Evolutionary conservation across 2,797 vertebrate species (phyloP).

Genomic region (Champsocephalus gunnari): DNA sequence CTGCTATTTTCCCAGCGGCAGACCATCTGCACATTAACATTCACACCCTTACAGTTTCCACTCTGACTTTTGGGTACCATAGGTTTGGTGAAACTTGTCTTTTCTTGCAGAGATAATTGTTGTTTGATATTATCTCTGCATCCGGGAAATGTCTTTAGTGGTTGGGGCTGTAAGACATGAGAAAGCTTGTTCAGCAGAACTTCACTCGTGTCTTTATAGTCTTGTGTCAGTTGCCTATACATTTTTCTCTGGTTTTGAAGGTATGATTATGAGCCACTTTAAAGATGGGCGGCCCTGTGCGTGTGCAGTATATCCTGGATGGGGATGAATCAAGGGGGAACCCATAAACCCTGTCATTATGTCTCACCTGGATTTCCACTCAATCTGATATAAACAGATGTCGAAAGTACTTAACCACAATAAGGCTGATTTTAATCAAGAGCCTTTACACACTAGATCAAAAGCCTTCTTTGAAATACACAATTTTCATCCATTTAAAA

Average conservation of each 20-base stretch:
- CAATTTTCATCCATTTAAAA: neutral
- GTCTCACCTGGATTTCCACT: slow-evolving; percentile 73
- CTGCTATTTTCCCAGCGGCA: slow-evolving; percentile 58
- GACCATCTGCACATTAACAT: slow-evolving; percentile 65
- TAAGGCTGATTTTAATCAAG: slow-evolving; percentile 42
- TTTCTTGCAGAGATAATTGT: slow-evolving; percentile 82
- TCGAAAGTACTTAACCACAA: slow-evolving; percentile 51
- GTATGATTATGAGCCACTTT: slow-evolving; percentile 75
- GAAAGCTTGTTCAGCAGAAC: slow-evolving; percentile 75
- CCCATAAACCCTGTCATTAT: slow-evolving; percentile 71
- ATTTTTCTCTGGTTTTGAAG: slow-evolving; percentile 64
- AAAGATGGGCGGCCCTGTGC: slow-evolving; percentile 51
- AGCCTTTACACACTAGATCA: slow-evolving; percentile 17
- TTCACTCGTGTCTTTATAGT: slow-evolving; percentile 65
- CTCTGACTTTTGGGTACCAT: slow-evolving; percentile 38
- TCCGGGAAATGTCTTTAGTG: slow-evolving; percentile 70
- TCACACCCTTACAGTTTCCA: slow-evolving; percentile 57
- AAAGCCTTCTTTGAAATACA: slow-evolving; percentile 22
- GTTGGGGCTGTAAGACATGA: slow-evolving; percentile 71
- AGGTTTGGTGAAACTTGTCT: slow-evolving; percentile 68
- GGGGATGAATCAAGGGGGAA: slow-evolving; percentile 50
- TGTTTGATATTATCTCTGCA: slow-evolving; percentile 73
- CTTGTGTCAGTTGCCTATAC: slow-evolving; percentile 69
- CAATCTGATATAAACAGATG: slow-evolving; percentile 76
- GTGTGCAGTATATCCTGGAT: slow-evolving; percentile 55